phyloP scores from a whole-genome alignment of 1,140 invertebrate genomes.

The Scaptomyza montana region DNA sequence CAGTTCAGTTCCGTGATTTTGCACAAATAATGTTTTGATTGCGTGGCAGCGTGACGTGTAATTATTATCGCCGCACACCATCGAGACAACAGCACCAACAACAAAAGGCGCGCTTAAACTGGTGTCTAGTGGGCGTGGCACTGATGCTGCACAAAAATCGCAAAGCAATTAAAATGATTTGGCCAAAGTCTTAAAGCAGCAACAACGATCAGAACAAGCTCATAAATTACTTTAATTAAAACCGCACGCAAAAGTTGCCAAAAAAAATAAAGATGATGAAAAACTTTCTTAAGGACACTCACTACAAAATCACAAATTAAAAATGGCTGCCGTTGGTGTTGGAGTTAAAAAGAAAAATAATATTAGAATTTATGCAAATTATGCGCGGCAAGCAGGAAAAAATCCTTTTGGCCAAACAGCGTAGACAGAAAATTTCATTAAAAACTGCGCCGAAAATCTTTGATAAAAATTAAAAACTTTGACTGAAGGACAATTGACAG shows the following conservation, averaged over 20 bases:
- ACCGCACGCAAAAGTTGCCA: conserved; percentile 17
- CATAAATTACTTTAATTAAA: conserved; percentile 54
- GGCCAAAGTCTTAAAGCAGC: conserved; percentile 36
- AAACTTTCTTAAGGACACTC: conserved; percentile 69
- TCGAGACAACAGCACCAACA: conserved; percentile 56
- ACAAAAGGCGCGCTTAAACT: neutral
- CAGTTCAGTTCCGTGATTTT: conserved; percentile 83
- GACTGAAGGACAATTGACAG: conserved; percentile 70
- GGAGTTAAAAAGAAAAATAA: neutral
- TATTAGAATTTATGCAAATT: conserved; percentile 74
- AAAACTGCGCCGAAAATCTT: conserved; percentile 74
- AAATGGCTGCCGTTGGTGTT: conserved; percentile 52
- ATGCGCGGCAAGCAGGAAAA: conserved; percentile 28
- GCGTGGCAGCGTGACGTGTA: conserved; percentile 82
- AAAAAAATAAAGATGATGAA: neutral
- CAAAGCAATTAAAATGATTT: conserved; percentile 75
- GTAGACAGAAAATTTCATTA: conserved; percentile 72
- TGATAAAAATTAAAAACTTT: conserved; percentile 81
- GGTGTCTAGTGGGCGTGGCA: conserved; percentile 36
- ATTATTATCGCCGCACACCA: conserved; percentile 80
- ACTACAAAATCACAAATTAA: conserved; percentile 66
- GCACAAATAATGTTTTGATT: conserved; percentile 84
- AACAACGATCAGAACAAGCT: conserved; percentile 13
- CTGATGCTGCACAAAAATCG: conserved; percentile 41
- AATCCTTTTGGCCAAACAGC: conserved; percentile 59